These are phyloP conservation scores for Cryptus viduatorius DNA, from an alignment of 2,888 invertebrate genomes.

Conservation along the genomic window DNA sequence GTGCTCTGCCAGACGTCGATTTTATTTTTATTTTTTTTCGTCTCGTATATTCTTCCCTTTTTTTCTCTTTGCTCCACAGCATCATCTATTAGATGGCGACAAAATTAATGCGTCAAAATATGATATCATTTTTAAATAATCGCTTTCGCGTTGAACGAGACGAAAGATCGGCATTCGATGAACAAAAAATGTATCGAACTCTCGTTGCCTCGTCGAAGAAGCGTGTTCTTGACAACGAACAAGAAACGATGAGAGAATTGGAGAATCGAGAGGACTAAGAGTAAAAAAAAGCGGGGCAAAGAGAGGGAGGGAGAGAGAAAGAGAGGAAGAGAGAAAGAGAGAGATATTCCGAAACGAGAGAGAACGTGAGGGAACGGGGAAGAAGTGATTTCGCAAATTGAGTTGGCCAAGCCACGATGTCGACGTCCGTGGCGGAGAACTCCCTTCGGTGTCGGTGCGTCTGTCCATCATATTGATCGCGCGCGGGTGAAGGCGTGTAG, in stretches of 20 bases:
- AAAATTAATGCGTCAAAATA: neutral
- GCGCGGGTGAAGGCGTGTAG: conserved; percentile 75
- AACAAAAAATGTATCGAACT: neutral
- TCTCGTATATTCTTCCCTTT: neutral
- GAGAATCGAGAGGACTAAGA: neutral
- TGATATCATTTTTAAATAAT: neutral
- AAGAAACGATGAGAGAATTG: neutral
- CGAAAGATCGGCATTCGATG: neutral
- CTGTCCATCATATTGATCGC: conserved; percentile 85
- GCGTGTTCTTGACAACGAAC: neutral
- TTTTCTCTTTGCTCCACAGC: neutral
- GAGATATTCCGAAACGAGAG: neutral
- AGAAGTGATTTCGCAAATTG: conserved; percentile 70
- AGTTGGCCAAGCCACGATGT: conserved; percentile 65
- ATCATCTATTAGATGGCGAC: neutral
- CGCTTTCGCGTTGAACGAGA: no score
- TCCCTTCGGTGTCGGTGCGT: conserved; percentile 81
- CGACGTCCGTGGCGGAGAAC: conserved; percentile 60
- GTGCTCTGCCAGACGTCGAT: conserved; percentile 56
- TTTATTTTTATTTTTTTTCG: conserved; percentile 21
- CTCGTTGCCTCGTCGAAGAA: no score
- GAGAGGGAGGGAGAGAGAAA: conserved; percentile 24
- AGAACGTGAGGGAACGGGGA: conserved; percentile 41
- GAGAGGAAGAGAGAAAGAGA: conserved; percentile 15
- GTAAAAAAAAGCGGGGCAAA: neutral